Percentiles rank a stretch among this genome's conserved stretches.
These are phyloP conservation scores for Philaenus spumarius DNA, from an alignment of 1,140 invertebrate species.

Conservation along the genomic window DNA sequence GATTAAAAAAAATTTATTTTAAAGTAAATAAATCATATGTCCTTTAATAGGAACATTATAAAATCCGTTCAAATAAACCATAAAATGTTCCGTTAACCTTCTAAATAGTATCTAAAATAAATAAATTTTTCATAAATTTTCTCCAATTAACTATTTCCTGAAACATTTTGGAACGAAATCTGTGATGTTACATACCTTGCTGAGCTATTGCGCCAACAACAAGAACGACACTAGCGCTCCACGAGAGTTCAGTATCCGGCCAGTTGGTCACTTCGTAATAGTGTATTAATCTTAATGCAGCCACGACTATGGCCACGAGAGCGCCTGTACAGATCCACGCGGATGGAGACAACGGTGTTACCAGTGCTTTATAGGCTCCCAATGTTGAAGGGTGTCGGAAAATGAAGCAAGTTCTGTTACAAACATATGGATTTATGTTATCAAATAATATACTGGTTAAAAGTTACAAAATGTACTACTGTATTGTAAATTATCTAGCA, in stretches of 20 bases:
- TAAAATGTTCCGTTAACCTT: no score
- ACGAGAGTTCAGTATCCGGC: conserved; percentile 6
- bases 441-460: no score
- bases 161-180: background rate
- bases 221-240: conserved; percentile 4
- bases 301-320: background rate
- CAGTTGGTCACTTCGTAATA: background rate
- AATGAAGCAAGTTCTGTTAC: conserved; percentile 5
- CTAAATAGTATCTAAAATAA: no score
- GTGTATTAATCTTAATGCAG: background rate
- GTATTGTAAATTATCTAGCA: no score
- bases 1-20: background rate
- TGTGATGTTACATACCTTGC: background rate
- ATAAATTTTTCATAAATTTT: no score
- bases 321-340: conserved; percentile 2
- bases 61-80: no score
- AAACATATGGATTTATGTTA: background rate
- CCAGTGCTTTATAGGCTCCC: conserved; percentile 8
- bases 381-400: conserved; percentile 1
- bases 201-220: conserved; percentile 5
- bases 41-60: no score
- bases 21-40: background rate
- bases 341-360: background rate
- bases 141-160: no score
- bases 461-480: no score